Evolutionary conservation across 2,888 invertebrate genomes (phyloP).

Genomic region (Tridacna gigas): DNA sequence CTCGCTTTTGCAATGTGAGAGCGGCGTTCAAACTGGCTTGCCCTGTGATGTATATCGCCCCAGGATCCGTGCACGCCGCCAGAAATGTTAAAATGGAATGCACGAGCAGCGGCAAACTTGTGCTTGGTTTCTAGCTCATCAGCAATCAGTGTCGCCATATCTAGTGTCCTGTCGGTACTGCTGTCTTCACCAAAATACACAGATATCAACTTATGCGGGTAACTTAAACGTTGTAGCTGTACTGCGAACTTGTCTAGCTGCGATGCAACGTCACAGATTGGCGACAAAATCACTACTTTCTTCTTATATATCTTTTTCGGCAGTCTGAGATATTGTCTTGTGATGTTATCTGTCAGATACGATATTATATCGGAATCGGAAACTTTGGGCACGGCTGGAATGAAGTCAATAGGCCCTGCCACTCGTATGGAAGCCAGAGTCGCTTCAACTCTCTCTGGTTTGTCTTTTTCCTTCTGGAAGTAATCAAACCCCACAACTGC

Average conservation of each 20-base stretch:
- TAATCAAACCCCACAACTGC: conserved; percentile 51
- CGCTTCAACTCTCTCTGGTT: neutral
- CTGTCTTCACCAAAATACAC: conserved; percentile 82
- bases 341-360: conserved; percentile 57
- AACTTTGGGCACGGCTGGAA: conserved; percentile 70
- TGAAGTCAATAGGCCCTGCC: conserved; percentile 47
- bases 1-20: conserved; percentile 78
- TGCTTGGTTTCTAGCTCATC: conserved; percentile 62
- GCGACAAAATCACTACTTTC: conserved; percentile 78
- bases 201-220: conserved; percentile 79
- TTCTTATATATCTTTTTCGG: conserved; percentile 56
- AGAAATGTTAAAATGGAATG: conserved; percentile 73
- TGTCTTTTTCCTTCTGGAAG: conserved; percentile 1
- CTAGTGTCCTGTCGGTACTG: conserved; percentile 76
- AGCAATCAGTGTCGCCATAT: conserved; percentile 67
- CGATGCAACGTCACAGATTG: conserved; percentile 76
- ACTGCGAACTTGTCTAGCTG: conserved; percentile 69
- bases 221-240: conserved; percentile 73
- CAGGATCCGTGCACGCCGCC: conserved; percentile 69
- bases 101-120: conserved; percentile 70
- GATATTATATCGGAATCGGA: conserved; percentile 71
- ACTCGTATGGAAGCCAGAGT: conserved; percentile 14
- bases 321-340: conserved; percentile 58
- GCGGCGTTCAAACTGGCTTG: conserved; percentile 73
- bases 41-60: conserved; percentile 71